A percentile compares a stretch with the other conserved stretches of the same genome.
Evolutionary conservation across 2,113 vertebrate species (phyloP).

Genomic region (Larimichthys crocea): DNA sequence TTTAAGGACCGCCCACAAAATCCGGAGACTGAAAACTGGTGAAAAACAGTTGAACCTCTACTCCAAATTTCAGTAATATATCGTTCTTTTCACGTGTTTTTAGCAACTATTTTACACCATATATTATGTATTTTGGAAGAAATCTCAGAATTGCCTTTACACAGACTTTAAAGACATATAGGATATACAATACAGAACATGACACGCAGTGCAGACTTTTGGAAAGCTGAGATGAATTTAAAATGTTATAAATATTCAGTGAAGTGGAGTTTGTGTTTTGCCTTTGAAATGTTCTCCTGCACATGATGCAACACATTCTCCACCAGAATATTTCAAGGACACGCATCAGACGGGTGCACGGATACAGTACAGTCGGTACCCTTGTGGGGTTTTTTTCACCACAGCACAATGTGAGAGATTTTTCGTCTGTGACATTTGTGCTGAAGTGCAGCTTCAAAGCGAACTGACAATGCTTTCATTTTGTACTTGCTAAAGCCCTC

Average conservation of each 20-base stretch:
- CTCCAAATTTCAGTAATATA: no score
- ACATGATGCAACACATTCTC: background rate
- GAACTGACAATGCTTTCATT: slow-evolving; percentile 22
- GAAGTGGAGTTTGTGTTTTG: background rate
- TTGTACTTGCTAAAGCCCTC: slow-evolving; percentile 27
- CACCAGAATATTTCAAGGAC: background rate
- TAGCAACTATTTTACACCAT: no score
- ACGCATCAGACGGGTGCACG: background rate
- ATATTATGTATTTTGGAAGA: no score
- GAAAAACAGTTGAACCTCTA: no score
- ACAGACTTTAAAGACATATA: no score
- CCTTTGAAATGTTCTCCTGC: background rate
- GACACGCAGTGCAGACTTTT: background rate
- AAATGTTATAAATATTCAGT: background rate
- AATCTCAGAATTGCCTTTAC: no score
- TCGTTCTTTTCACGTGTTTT: no score
- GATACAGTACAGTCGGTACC: background rate
- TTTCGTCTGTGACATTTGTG: slow-evolving; percentile 46
- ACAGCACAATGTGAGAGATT: background rate
- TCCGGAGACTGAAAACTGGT: no score
- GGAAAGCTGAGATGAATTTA: background rate
- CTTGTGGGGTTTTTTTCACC: background rate
- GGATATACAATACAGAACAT: background rate
- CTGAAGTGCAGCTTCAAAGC: slow-evolving; percentile 38
- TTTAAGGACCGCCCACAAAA: no score